These are phyloP conservation scores for Percina caprodes DNA, from an alignment of 2,113 vertebrate genomes.

Conservation along the genomic window DNA sequence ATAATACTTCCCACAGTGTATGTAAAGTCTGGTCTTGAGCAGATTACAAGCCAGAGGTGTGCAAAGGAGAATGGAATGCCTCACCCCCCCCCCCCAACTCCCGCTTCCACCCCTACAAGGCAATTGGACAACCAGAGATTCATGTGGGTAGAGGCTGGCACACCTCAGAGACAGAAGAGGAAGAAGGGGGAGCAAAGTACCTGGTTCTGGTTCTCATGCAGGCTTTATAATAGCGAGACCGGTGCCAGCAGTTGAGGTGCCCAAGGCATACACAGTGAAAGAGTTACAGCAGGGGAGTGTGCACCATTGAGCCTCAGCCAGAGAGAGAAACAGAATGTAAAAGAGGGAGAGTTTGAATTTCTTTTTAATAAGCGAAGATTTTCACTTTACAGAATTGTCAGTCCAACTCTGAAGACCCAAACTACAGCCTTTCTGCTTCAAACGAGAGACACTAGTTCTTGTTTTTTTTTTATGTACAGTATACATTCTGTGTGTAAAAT, in stretches of 20 bases:
- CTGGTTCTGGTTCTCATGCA: slow-evolving; percentile 69
- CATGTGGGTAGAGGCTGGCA: slow-evolving; percentile 42
- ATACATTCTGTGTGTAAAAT: slow-evolving; percentile 7
- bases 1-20: slow-evolving; percentile 31
- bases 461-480: neutral
- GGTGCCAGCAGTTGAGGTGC: slow-evolving; percentile 61
- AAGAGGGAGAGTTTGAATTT: slow-evolving; percentile 1
- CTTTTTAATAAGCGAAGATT: slow-evolving; percentile 27
- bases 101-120: slow-evolving; percentile 28
- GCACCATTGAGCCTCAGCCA: slow-evolving; percentile 27
- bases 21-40: slow-evolving; percentile 33
- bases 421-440: neutral
- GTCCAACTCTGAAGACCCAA: slow-evolving; percentile 20
- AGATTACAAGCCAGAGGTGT: slow-evolving; percentile 59
- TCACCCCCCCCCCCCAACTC: neutral
- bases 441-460: neutral
- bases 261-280: slow-evolving; percentile 49
- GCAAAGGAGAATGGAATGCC: slow-evolving; percentile 59
- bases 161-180: slow-evolving; percentile 43
- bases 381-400: slow-evolving; percentile 22
- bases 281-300: slow-evolving; percentile 52
- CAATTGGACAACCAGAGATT: slow-evolving; percentile 44
- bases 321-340: neutral
- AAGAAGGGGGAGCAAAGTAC: slow-evolving; percentile 40
- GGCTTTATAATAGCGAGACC: slow-evolving; percentile 49